phyloP scores from a whole-genome alignment of 2,888 invertebrate species.

The Dorcus parallelipipedus region DNA sequence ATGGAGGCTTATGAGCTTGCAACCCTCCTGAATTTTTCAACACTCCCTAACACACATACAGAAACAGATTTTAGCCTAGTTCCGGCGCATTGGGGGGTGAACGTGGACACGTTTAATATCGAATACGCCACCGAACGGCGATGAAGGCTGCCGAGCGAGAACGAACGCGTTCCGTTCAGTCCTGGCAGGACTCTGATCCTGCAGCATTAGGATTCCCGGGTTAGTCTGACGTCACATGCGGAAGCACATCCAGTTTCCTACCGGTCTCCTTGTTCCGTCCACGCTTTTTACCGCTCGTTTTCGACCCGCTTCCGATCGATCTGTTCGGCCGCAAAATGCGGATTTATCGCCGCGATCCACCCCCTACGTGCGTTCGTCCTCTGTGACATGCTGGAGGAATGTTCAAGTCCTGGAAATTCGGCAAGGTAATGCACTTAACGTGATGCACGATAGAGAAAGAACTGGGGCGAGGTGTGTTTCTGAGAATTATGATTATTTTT shows the following conservation, averaged over 20 bases:
- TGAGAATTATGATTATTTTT: too few relatives aligned
- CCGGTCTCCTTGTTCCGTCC: conserved; percentile 37
- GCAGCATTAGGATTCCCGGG: conserved; percentile 46
- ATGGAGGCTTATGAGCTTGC: too few relatives aligned
- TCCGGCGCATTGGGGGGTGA: too few relatives aligned
- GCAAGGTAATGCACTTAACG: conserved; percentile 33
- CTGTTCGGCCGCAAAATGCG: not conserved
- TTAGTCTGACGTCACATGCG: conserved; percentile 48
- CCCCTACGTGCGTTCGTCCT: conserved; percentile 1
- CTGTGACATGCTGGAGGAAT: conserved; percentile 25
- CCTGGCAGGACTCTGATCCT: conserved; percentile 32
- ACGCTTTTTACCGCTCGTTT: conserved; percentile 24
- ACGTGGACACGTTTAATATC: not conserved
- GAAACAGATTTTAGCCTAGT: too few relatives aligned
- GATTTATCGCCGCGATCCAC: not conserved
- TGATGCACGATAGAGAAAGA: too few relatives aligned
- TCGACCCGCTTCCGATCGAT: not conserved
- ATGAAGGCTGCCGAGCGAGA: conserved; percentile 13
- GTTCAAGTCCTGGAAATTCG: conserved; percentile 47
- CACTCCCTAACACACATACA: too few relatives aligned
- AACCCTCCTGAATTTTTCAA: too few relatives aligned
- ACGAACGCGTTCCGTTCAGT: conserved; percentile 27
- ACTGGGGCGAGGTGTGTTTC: too few relatives aligned
- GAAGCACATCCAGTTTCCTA: conserved; percentile 35
- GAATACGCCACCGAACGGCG: not conserved